phyloP scores from a whole-genome alignment of 2,797 vertebrate genomes.

The Sebastes aleutianus region DNA sequence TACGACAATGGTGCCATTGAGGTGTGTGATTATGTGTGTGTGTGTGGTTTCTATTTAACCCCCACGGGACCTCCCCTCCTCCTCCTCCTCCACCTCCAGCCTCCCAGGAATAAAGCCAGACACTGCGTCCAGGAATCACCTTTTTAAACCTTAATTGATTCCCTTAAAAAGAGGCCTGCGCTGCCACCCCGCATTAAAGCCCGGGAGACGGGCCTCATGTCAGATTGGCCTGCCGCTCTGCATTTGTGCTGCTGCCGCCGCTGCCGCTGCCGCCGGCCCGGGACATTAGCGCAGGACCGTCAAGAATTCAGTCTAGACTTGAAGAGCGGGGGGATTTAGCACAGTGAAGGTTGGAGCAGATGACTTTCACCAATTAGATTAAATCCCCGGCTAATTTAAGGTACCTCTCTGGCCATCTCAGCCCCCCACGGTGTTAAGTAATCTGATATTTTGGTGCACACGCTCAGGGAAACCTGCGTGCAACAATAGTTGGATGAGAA shows the following conservation, averaged over 20 bases:
- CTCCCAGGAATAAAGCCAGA: conserved; percentile 73
- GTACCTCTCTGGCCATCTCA: conserved; percentile 51
- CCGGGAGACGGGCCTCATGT: conserved; percentile 64
- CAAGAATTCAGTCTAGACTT: conserved; percentile 81
- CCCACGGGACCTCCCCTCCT: conserved; percentile 53
- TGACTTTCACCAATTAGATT: conserved; percentile 82
- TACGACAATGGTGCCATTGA: conserved; percentile 68
- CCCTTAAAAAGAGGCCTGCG: conserved; percentile 64
- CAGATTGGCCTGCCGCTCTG: conserved; percentile 69
- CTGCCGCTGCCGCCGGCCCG: conserved; percentile 13
- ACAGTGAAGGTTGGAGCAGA: conserved; percentile 71
- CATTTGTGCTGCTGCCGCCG: conserved; percentile 48
- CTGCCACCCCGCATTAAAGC: conserved; percentile 75
- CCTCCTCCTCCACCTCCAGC: conserved; percentile 8
- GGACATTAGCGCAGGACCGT: conserved; percentile 70
- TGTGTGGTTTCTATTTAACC: conserved; percentile 63
- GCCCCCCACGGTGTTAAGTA: conserved; percentile 48
- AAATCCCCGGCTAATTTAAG: conserved; percentile 82
- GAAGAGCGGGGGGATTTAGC: conserved; percentile 69
- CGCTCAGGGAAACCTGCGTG: background rate
- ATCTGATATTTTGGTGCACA: conserved; percentile 64
- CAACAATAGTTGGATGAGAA: background rate
- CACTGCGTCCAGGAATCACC: conserved; percentile 74
- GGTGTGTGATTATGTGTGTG: conserved; percentile 66
- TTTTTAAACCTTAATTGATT: conserved; percentile 83